Evolutionary conservation across 2,797 vertebrate genomes (phyloP).

Genomic region (Telmatherina bonti): DNA sequence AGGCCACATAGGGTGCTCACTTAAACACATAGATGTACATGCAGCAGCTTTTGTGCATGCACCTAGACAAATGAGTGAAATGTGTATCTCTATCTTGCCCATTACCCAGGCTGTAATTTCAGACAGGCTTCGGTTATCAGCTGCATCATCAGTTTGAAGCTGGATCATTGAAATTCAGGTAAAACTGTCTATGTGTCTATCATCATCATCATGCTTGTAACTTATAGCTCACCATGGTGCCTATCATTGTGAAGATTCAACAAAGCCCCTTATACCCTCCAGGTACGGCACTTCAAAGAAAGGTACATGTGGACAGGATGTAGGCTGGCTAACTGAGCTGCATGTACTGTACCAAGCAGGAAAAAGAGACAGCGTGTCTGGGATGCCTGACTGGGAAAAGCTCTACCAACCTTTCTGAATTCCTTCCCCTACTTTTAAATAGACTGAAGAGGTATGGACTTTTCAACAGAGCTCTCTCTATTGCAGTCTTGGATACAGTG

Average conservation of each 20-base stretch:
- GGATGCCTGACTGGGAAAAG: constrained; percentile 64
- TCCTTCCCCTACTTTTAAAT: constrained; percentile 78
- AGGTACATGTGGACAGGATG: constrained; percentile 60
- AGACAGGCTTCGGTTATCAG: constrained; percentile 63
- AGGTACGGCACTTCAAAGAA: constrained; percentile 50
- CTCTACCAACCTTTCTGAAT: constrained; percentile 72
- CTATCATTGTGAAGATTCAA: constrained; percentile 14
- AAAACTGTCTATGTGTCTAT: background rate
- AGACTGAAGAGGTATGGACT: constrained; percentile 61
- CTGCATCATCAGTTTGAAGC: constrained; percentile 60
- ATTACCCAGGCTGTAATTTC: constrained; percentile 55
- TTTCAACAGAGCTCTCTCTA: constrained; percentile 45
- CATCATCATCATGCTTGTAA: background rate
- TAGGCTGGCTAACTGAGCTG: constrained; percentile 41
- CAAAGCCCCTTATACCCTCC: constrained; percentile 1
- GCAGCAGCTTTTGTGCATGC: constrained; percentile 18
- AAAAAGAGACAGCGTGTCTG: constrained; percentile 66
- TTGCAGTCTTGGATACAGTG: constrained; percentile 36
- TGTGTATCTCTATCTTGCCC: constrained; percentile 4
- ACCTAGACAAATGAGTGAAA: constrained; percentile 25
- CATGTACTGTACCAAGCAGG: constrained; percentile 48
- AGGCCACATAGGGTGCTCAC: constrained; percentile 23
- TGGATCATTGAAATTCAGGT: constrained; percentile 45
- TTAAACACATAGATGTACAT: constrained; percentile 9
- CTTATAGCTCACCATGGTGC: background rate